Evolutionary conservation across 2,888 invertebrate genomes (phyloP), one percentile per base, ranked within the genome.

Genomic region (Nephrocerus scutellatus): DNA sequence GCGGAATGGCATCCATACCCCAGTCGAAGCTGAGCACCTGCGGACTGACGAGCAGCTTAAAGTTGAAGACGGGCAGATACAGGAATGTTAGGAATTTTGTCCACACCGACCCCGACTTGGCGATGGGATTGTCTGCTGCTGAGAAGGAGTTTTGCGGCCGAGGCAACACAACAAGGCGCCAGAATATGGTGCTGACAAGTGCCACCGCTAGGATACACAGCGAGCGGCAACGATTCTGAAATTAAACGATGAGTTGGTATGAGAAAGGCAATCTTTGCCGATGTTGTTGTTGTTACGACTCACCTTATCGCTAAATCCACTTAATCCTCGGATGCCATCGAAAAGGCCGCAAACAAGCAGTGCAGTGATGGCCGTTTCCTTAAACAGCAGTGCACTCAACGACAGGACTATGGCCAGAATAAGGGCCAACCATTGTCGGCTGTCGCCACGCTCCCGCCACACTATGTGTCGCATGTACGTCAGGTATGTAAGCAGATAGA

Each of bases 1-100:
- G 76, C 7, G 93, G 91, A 56, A 97, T 81, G 2, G 96, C 84
- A 55, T 93, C 92, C 96, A 97, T 96, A 18, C 95, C 93, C 97
- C 96, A 97, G 70, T 97, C 96, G 71, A 95, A 97, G 67, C 93
- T 93, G 38, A 97, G 74, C 52, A 82, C 80, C 53, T 79, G 77
- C 6, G 96, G 96, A 66, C 82, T 89, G 25, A 95, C 65, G 44
- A 96, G 73, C 57, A 96, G 77, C 66, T 81, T 79, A 57, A 91
- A 82, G 70, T 96, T 95, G 62, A 90, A 84, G 29, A 85, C 83
- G 25, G 96, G 95, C 53, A 97, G 77, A 66, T 91, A 92, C 49
- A 84, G 74, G 70, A 93, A 96, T 35, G 96, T 96, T 58, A 92
- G 76, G 41, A 86, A 74, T 49, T 96, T 77, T 26, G 89, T 87